Conservation (phyloP, 2,888 invertebrate species). For the Apoda limacodes region DNA sequence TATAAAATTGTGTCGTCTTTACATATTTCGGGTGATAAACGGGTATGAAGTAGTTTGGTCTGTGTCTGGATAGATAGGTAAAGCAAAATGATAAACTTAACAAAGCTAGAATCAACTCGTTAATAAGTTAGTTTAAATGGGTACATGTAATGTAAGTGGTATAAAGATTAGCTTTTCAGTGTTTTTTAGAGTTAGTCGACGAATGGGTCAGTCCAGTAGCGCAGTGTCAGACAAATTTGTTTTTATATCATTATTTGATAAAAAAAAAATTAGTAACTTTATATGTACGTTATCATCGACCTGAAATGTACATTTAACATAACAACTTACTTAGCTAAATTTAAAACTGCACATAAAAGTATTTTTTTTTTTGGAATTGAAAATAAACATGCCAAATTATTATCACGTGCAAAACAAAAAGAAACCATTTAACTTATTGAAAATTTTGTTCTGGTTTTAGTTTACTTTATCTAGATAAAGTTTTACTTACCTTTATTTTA, state of each 20-base stretch:
- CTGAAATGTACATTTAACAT: too few relatives aligned
- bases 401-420: too few relatives aligned
- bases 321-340: too few relatives aligned
- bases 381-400: too few relatives aligned
- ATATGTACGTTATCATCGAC: too few relatives aligned
- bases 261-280: too few relatives aligned
- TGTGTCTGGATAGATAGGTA: constrained; percentile 57
- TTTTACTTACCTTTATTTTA: too few relatives aligned
- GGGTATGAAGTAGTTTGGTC: constrained; percentile 48
- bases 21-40: constrained; percentile 58
- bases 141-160: constrained; percentile 46
- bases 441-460: constrained; percentile 14
- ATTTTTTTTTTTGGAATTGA: too few relatives aligned
- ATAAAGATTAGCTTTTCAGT: constrained; percentile 64
- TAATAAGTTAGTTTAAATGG: constrained; percentile 41
- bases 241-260: too few relatives aligned
- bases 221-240: constrained; percentile 61
- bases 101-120: constrained; percentile 47
- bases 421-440: constrained; percentile 15
- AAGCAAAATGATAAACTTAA: constrained; percentile 38
- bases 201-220: constrained; percentile 61
- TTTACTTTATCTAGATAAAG: constrained; percentile 1
- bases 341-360: too few relatives aligned
- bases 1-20: constrained; percentile 17
- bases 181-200: constrained; percentile 69